Conservation (phyloP, 2,113 vertebrate genomes). For the Plotosus lineatus region DNA sequence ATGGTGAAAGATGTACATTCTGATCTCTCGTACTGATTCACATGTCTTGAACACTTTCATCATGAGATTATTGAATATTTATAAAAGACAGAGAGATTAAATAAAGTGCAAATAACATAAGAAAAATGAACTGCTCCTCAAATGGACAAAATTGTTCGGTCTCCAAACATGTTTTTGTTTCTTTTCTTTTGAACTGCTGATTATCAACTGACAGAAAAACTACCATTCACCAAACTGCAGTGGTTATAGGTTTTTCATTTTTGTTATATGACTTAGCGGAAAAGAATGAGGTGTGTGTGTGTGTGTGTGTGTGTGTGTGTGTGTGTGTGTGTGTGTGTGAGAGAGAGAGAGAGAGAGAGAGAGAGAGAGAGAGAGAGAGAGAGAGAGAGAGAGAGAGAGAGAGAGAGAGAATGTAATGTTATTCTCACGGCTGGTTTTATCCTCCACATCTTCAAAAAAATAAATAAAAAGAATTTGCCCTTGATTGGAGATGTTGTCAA, state of each 20-base stretch:
- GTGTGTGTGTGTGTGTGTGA: too few relatives aligned
- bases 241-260: not conserved
- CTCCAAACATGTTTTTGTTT: not conserved
- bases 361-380: too few relatives aligned
- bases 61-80: not conserved
- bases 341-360: too few relatives aligned
- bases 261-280: not conserved
- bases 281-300: not conserved
- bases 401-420: slow-evolving; percentile 46
- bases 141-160: slow-evolving; percentile 62
- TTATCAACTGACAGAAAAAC: not conserved
- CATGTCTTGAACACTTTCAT: slow-evolving; percentile 45
- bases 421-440: slow-evolving; percentile 25
- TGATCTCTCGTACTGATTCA: slow-evolving; percentile 49
- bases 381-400: too few relatives aligned
- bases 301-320: too few relatives aligned
- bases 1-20: slow-evolving; percentile 39
- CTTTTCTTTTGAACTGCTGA: not conserved
- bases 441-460: slow-evolving; percentile 35
- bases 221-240: not conserved
- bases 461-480: too few relatives aligned
- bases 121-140: slow-evolving; percentile 53
- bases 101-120: not conserved
- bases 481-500: too few relatives aligned
- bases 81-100: not conserved